Conservation (phyloP, 2,113 vertebrate species). For the Dissostichus mawsoni region DNA sequence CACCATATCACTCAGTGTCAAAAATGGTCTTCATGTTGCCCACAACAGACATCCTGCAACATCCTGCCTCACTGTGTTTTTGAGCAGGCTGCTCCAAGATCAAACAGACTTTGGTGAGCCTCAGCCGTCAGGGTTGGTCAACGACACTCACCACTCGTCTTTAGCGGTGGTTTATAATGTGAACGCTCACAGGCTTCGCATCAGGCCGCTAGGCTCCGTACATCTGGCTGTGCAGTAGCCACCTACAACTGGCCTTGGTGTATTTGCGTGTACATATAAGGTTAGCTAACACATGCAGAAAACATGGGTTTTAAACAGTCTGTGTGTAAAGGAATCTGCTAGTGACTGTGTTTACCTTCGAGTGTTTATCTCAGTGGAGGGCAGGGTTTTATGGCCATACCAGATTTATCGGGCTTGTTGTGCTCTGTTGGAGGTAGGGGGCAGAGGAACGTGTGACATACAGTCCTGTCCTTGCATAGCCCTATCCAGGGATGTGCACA, state of each 20-base stretch:
- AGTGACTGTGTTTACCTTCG: slow-evolving; percentile 27
- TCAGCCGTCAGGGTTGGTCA: slow-evolving; percentile 41
- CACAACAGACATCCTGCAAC: slow-evolving; percentile 10
- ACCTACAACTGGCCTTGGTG: neutral
- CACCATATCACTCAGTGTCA: slow-evolving; percentile 4
- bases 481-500: neutral
- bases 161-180: slow-evolving; percentile 24
- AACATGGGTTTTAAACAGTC: slow-evolving; percentile 13
- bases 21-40: slow-evolving; percentile 4
- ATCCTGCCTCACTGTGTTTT: slow-evolving; percentile 8
- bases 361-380: slow-evolving; percentile 15
- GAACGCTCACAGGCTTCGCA: slow-evolving; percentile 17
- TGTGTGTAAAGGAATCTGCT: slow-evolving; percentile 3
- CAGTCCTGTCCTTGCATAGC: slow-evolving; percentile 31
- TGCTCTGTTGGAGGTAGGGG: slow-evolving; percentile 46
- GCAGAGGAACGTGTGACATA: slow-evolving; percentile 53
- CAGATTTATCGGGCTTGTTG: slow-evolving; percentile 56
- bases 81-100: slow-evolving; percentile 29
- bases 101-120: slow-evolving; percentile 42
- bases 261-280: slow-evolving; percentile 8
- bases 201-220: slow-evolving; percentile 15
- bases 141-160: slow-evolving; percentile 38
- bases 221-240: slow-evolving; percentile 17
- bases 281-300: neutral
- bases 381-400: slow-evolving; percentile 41